These are phyloP conservation scores for Alcedo atthis DNA, from an alignment of 2,797 vertebrate species.

Conservation along the genomic window DNA sequence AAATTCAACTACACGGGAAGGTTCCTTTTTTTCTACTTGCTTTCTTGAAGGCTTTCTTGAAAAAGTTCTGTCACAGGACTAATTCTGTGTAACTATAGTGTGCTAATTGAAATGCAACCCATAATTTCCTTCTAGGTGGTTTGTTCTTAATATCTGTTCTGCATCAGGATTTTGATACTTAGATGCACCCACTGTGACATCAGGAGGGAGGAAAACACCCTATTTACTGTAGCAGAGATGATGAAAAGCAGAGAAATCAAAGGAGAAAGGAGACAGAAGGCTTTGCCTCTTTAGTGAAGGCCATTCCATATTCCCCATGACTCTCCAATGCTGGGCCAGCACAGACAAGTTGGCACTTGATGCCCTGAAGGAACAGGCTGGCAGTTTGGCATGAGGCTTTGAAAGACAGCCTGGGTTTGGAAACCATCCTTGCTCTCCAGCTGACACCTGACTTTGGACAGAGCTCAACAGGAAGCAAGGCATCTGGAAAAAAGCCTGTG, in stretches of 20 bases:
- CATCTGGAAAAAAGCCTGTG: conserved; percentile 63
- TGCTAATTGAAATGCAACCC: conserved; percentile 52
- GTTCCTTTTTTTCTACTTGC: not conserved
- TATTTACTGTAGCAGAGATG: conserved; percentile 19
- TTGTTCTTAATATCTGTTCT: conserved; percentile 41
- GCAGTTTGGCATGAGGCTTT: not conserved
- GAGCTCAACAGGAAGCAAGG: conserved; percentile 62
- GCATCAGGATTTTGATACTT: conserved; percentile 29
- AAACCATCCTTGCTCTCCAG: conserved; percentile 48
- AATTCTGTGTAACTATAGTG: conserved; percentile 28
- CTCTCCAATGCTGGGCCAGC: not conserved
- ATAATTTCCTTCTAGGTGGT: conserved; percentile 57
- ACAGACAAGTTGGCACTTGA: conserved; percentile 15
- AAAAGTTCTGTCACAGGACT: conserved; percentile 39
- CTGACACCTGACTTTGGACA: conserved; percentile 67
- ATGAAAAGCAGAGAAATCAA: conserved; percentile 50
- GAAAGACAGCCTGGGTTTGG: conserved; percentile 25
- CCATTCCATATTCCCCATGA: not conserved
- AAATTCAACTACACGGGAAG: conserved; percentile 40
- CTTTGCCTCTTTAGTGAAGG: not conserved
- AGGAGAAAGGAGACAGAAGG: conserved; percentile 46
- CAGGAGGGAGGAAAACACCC: not conserved
- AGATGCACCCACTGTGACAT: conserved; percentile 40
- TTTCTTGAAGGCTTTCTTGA: conserved; percentile 17
- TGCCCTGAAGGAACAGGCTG: conserved; percentile 42